phyloP scores from a whole-genome alignment of 1,140 invertebrate genomes.

The Drosophila setifemur region DNA sequence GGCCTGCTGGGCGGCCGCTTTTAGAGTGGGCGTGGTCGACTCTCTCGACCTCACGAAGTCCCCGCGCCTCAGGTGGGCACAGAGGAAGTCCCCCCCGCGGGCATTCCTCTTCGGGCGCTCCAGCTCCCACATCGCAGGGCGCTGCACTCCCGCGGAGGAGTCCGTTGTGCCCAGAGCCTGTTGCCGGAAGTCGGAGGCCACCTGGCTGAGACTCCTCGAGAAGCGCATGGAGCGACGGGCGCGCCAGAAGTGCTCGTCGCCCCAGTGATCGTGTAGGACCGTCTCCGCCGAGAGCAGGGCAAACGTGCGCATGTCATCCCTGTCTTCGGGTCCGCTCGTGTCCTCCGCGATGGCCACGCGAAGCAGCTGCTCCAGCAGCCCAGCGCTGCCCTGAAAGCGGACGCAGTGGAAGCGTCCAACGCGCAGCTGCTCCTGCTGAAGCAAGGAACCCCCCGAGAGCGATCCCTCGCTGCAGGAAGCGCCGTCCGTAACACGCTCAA shows the following conservation, averaged over 20 bases:
- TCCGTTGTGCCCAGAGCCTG: slow-evolving; percentile 86
- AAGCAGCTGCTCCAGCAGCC: slow-evolving; percentile 85
- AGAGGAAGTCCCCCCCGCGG: slow-evolving; percentile 90
- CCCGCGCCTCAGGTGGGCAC: slow-evolving; percentile 90
- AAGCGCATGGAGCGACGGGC: slow-evolving; percentile 96
- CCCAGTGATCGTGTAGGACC: slow-evolving; percentile 93
- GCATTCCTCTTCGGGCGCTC: slow-evolving; percentile 82
- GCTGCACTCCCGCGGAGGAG: slow-evolving; percentile 82
- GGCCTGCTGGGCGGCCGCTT: slow-evolving; percentile 89
- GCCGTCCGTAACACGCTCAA: slow-evolving; percentile 85
- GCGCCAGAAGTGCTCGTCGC: slow-evolving; percentile 91
- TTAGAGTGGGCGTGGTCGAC: slow-evolving; percentile 87
- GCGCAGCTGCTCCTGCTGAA: slow-evolving; percentile 56
- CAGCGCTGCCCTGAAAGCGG: slow-evolving; percentile 91
- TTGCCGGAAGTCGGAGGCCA: slow-evolving; percentile 89
- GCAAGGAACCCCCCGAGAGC: slow-evolving; percentile 48
- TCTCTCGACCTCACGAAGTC: slow-evolving; percentile 90
- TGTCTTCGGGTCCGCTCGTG: slow-evolving; percentile 38
- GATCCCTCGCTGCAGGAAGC: slow-evolving; percentile 56
- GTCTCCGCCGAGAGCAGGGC: slow-evolving; percentile 95
- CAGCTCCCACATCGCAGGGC: slow-evolving; percentile 69
- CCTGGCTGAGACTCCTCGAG: slow-evolving; percentile 86
- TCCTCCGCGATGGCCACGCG: slow-evolving; percentile 57
- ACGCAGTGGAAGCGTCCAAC: slow-evolving; percentile 88
- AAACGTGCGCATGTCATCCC: slow-evolving; percentile 82